These are phyloP conservation scores for Drosophila bifasciata DNA, from an alignment of 1,140 invertebrate species.

Conservation along the genomic window DNA sequence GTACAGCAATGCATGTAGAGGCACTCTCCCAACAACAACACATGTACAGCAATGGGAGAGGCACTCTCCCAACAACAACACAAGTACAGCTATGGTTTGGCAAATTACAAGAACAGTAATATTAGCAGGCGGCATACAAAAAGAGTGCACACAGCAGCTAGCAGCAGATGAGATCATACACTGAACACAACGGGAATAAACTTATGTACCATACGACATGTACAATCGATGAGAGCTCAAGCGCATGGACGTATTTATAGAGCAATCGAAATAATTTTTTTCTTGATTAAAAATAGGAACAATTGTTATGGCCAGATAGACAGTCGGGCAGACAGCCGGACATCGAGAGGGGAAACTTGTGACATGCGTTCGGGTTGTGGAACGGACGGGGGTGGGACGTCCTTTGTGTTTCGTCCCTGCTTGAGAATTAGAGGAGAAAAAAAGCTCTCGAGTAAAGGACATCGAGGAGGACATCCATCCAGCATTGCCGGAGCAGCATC, in stretches of 20 bases:
- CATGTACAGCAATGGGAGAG: too few relatives aligned
- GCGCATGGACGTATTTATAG: slow-evolving; percentile 68
- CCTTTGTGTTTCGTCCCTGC: slow-evolving; percentile 31
- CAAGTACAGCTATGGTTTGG: too few relatives aligned
- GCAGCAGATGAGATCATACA: too few relatives aligned
- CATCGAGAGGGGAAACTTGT: slow-evolving; percentile 11
- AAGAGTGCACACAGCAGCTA: not conserved
- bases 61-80: too few relatives aligned
- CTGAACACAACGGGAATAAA: not conserved
- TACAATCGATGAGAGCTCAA: slow-evolving; percentile 37
- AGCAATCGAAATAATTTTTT: slow-evolving; percentile 69
- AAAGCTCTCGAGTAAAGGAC: slow-evolving; percentile 33
- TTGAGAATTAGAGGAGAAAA: slow-evolving; percentile 14
- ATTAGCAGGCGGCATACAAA: too few relatives aligned
- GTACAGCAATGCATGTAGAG: too few relatives aligned
- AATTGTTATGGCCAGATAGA: slow-evolving; percentile 12
- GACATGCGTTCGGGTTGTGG: not conserved
- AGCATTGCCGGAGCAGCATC: too few relatives aligned
- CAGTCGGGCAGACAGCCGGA: not conserved
- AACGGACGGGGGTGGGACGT: not conserved
- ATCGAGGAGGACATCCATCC: slow-evolving; percentile 41
- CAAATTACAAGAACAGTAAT: too few relatives aligned
- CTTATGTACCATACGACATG: not conserved
- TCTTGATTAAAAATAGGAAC: slow-evolving; percentile 42
- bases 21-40: too few relatives aligned